Conservation (phyloP, 2,888 invertebrate genomes). For the Eutolmus rufibarbis region DNA sequence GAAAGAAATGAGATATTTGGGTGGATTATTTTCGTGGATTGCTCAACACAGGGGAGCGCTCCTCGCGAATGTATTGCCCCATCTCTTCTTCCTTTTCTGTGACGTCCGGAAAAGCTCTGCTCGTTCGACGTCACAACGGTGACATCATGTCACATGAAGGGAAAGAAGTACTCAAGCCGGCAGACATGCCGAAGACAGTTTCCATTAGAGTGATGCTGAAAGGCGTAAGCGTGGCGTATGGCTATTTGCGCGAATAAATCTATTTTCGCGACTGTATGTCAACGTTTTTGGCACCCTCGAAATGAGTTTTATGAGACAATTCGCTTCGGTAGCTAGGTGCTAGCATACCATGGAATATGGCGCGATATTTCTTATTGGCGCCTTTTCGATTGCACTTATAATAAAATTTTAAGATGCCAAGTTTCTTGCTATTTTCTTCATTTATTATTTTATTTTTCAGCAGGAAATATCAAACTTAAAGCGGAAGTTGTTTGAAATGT, state of each 20-base stretch:
- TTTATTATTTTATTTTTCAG: background rate
- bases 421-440: background rate
- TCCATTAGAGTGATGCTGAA: background rate
- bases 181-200: background rate
- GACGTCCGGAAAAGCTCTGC: background rate
- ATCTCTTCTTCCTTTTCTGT: background rate
- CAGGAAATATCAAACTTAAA: background rate
- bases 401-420: background rate
- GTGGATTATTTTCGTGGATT: constrained; percentile 30
- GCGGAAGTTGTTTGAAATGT: background rate
- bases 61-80: background rate
- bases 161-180: background rate
- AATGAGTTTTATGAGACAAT: background rate
- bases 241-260: background rate
- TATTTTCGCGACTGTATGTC: background rate
- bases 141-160: background rate
- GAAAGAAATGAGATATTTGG: constrained; percentile 22
- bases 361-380: background rate
- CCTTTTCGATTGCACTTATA: background rate
- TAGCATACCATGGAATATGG: background rate
- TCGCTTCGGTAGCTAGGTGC: background rate
- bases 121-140: background rate
- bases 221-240: background rate
- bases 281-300: background rate
- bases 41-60: background rate